Evolutionary conservation across 1,140 invertebrate species (phyloP).

Genomic region (Panulirus ornatus): DNA sequence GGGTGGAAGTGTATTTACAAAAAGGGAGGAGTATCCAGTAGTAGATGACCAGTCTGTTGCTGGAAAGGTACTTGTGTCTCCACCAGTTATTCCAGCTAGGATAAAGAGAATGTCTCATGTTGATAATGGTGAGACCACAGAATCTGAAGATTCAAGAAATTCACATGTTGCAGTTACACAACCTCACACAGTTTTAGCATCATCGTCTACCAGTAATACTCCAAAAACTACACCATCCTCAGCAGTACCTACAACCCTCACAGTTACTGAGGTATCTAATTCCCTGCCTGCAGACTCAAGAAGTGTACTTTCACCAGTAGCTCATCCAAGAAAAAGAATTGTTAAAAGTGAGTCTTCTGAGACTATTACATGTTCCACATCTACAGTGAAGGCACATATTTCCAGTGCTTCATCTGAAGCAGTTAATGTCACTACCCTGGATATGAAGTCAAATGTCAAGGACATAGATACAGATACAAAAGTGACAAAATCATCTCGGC

Average conservation of each 20-base stretch:
- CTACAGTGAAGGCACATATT: neutral
- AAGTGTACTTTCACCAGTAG: constrained; percentile 9
- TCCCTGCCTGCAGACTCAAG: constrained; percentile 28
- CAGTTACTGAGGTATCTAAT: neutral
- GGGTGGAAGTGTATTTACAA: constrained; percentile 52
- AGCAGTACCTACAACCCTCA: neutral
- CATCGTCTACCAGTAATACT: neutral
- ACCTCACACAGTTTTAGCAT: neutral
- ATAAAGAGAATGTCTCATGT: neutral
- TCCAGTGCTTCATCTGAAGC: neutral
- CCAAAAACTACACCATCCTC: neutral
- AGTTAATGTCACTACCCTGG: no score
- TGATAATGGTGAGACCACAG: neutral
- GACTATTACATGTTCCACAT: neutral
- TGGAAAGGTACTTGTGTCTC: neutral
- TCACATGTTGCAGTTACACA: neutral
- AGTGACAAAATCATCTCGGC: neutral
- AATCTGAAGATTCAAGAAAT: neutral
- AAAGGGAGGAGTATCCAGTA: constrained; percentile 25
- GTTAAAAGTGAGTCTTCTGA: constrained; percentile 12
- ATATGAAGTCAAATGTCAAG: neutral
- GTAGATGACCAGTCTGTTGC: neutral
- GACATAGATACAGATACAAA: neutral
- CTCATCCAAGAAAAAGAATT: constrained; percentile 43
- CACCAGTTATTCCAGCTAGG: neutral